Conservation (phyloP, 2,113 vertebrate genomes). For the Puntigrus tetrazona region DNA sequence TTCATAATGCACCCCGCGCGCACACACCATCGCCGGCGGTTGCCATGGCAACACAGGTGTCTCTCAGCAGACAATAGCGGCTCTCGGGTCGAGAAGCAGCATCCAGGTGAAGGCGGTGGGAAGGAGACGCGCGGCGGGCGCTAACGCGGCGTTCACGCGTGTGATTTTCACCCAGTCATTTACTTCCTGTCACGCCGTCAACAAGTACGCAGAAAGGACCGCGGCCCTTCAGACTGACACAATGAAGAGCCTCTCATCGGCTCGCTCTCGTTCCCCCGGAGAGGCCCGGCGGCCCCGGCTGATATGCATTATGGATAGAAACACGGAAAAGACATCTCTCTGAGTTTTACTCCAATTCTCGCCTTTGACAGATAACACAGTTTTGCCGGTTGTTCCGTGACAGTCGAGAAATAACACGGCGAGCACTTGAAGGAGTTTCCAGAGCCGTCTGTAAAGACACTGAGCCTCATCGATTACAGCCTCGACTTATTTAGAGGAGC, state of each 20-base stretch:
- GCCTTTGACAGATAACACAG: constrained; percentile 16
- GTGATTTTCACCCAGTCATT: neutral
- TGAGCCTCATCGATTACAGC: neutral
- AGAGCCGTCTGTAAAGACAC: neutral
- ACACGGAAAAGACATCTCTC: neutral
- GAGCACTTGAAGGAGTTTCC: neutral
- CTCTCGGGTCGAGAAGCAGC: constrained; percentile 45
- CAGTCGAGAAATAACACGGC: constrained; percentile 41
- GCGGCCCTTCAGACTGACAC: neutral
- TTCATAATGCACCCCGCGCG: constrained; percentile 50
- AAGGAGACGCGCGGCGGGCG: neutral
- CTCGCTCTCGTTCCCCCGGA: neutral
- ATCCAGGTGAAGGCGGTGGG: constrained; percentile 22
- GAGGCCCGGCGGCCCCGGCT: neutral
- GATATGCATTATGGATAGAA: constrained; percentile 17
- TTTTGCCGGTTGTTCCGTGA: constrained; percentile 3
- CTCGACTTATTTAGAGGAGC: neutral
- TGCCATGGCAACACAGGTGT: constrained; percentile 50
- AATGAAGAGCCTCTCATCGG: neutral
- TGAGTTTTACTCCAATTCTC: neutral
- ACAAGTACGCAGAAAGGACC: neutral
- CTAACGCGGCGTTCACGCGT: constrained; percentile 13
- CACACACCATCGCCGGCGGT: constrained; percentile 46
- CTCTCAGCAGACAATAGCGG: constrained; percentile 44
- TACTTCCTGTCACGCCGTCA: neutral